Base-by-base conservation (phyloP, 64 coral and sea anemone genomes). In the Acropora yongei region DNA sequence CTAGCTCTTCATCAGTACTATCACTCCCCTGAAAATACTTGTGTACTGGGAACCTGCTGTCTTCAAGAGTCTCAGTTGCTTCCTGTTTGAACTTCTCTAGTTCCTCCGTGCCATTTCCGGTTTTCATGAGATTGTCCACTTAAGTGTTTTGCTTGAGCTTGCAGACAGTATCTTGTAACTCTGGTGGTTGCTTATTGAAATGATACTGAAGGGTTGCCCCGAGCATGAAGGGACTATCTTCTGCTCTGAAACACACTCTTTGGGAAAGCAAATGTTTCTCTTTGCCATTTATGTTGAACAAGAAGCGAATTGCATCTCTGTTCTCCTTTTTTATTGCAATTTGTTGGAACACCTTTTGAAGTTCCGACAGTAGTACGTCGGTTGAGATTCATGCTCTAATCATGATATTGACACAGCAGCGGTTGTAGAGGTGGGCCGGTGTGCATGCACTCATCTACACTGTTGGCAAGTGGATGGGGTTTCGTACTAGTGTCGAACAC, bases 181-280 rank as follows among this genome's bases (percentile, higher is more conserved):
- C 49, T 40, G 18, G 12, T 1, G 30, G 49, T 44, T 84, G 78
- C 8, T 47, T 5, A 30, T 91, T 57, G 49, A 53, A 84, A 39
- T 75, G 89, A 60, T 91, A 16, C 6, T 84, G 45, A 17, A 91
- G 47, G 13, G 89, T 84, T 46, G 79, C 89, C 2, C 89, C 89
- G 0, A 91, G 50, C 20, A 84, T 57, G 57, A 91, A 91, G 5
- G 79, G 68, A 11, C 89, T 91, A 11, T 66, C 67, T 49, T 91
- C 65, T 43, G 60, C 89, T 20, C 89, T 60, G 67, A 91, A 91
- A 5, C 67, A 79, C 6, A 91, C 89, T 74, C 30, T 50, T 14
- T 78, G 17, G 44, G 83, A 91, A 11, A 78, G 43, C 8, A 83
- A 45, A 53, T 91, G 89, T 47, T 91, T 49, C 20, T 84, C 89